phyloP scores from a whole-genome alignment of 2,888 invertebrate genomes.

The Danaus chrysippus region DNA sequence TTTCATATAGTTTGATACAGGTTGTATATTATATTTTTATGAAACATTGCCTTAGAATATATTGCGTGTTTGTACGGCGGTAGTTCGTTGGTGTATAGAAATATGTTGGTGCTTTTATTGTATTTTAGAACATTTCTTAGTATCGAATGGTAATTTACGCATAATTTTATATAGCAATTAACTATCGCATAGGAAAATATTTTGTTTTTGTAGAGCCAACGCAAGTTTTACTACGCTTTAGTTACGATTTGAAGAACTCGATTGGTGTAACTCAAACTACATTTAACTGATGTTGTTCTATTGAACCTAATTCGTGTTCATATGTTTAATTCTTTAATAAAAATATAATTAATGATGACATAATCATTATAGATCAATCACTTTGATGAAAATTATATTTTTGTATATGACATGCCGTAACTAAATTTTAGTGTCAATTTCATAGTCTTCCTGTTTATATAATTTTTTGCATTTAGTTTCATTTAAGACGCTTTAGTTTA shows the following conservation, averaged over 20 bases:
- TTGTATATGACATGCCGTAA: constrained; percentile 23
- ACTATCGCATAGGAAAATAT: constrained; percentile 3
- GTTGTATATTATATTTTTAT: not conserved
- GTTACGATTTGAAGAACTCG: too few relatives aligned
- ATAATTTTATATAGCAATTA: constrained; percentile 12
- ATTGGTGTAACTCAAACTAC: too few relatives aligned
- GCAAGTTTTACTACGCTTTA: not conserved
- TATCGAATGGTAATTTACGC: not conserved
- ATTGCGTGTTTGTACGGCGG: constrained; percentile 10
- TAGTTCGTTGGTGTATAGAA: constrained; percentile 24
- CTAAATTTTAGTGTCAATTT: constrained; percentile 50
- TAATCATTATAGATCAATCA: too few relatives aligned
- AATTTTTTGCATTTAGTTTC: constrained; percentile 73
- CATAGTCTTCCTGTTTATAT: constrained; percentile 69
- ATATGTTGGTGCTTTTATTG: not conserved
- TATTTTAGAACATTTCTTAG: not conserved
- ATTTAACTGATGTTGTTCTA: too few relatives aligned
- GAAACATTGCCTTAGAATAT: not conserved
- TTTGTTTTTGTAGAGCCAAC: not conserved
- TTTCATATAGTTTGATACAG: not conserved
- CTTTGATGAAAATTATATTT: not conserved
- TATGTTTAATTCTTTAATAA: too few relatives aligned
- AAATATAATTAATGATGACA: too few relatives aligned
- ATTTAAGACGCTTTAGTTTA: constrained; percentile 55
- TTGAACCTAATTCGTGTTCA: too few relatives aligned